A percentile compares a stretch with the other conserved stretches of the same genome.
Conservation (phyloP, 1,140 invertebrate species). For the Rhyzopertha dominica region DNA sequence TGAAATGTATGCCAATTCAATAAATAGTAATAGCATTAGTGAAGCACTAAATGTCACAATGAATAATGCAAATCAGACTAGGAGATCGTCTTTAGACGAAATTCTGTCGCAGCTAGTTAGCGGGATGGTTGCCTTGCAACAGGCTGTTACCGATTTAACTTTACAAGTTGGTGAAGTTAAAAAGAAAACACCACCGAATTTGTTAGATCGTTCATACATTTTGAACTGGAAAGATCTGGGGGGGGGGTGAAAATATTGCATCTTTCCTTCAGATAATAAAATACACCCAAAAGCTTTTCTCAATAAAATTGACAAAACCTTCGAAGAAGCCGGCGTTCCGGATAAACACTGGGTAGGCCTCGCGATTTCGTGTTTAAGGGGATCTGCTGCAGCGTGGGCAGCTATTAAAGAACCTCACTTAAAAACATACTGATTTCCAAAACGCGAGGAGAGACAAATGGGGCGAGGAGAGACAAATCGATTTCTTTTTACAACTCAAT, state of each 20-base stretch:
- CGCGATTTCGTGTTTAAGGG: conserved; percentile 1
- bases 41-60: too few relatives aligned
- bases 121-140: too few relatives aligned
- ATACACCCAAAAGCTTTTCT: conserved; percentile 5
- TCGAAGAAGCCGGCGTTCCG: conserved; percentile 9
- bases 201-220: too few relatives aligned
- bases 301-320: conserved; percentile 8
- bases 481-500: conserved; percentile 6
- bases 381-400: conserved; percentile 4
- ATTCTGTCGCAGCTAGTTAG: too few relatives aligned
- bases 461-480: conserved; percentile 3
- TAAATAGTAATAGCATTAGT: too few relatives aligned
- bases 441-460: not conserved
- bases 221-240: conserved; percentile 12
- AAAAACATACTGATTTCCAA: conserved; percentile 1
- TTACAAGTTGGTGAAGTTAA: too few relatives aligned
- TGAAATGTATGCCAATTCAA: too few relatives aligned
- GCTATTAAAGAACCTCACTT: conserved; percentile 1
- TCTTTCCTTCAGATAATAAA: conserved; percentile 1
- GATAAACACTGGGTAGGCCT: conserved; percentile 2
- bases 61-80: too few relatives aligned
- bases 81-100: too few relatives aligned
- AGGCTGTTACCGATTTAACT: too few relatives aligned
- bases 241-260: conserved; percentile 1
- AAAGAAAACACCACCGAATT: too few relatives aligned